Base-by-base conservation (phyloP, 23 tunicate genomes). In the Pegea sp. region DNA sequence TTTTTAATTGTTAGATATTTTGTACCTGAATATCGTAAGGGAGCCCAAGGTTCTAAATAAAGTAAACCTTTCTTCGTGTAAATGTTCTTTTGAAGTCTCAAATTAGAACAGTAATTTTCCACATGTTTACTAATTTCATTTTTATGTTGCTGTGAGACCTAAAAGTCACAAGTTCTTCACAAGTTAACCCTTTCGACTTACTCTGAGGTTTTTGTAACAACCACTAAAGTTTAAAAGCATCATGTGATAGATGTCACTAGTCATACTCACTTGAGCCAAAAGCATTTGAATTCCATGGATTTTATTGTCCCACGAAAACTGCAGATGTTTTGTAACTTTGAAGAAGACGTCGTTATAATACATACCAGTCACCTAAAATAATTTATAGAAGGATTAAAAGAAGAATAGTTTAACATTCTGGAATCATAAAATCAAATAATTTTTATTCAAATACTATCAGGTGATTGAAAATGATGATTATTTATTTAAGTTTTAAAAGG, bases 251-350 rank as follows among this genome's bases (percentile, higher is more conserved):
- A n/a, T 51, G 56, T n/a, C 8, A 11, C 13, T 8, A n/a, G 21
- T 11, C 16, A 19, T 22, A 32, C 62, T 29, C 38, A 87, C 98
- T 64, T 89, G 98, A 6, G 74, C 66, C 27, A 89, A 32, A 21
- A 89, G 57, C 51, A 77, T 43, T 58, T 76, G 90, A 5, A 65
- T 8, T 49, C 98, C 98, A 19, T 50, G 54, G 30, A 62, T 34
- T 71, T 89, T 89, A 34, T 89, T 80, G 58, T 89, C 98, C 98
- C 98, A 89, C 3, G 90, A 76, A 66, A 89, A 89, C 48, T 53
- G 44, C 52, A 62, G 13, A 11, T 65, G 42, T 24, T 25, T 58
- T 1, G 76, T 84, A 20, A 65, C 30, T 0, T 56, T 49, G 54
- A 89, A 89, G 48, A 77, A 21, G n/a, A 60, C 78, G 76, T 70